Conservation (phyloP, 2,113 vertebrate species). For the Anolis carolinensis region DNA sequence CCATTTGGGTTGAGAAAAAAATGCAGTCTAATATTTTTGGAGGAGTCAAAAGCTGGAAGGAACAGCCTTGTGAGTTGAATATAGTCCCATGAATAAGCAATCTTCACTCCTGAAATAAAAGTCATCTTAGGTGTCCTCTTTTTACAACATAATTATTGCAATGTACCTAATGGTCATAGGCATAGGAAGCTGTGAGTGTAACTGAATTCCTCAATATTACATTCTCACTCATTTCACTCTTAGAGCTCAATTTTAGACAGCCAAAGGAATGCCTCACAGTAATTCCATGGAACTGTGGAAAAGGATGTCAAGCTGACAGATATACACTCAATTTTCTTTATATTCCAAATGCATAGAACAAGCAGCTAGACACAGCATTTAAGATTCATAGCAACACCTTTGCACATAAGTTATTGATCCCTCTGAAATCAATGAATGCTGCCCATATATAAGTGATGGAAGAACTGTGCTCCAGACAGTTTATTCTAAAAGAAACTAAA, state of each 20-base stretch:
- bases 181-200: background rate
- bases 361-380: background rate
- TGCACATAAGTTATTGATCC: background rate
- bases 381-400: background rate
- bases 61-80: too few species aligned
- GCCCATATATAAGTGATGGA: background rate
- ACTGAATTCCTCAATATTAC: background rate
- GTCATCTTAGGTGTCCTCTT: background rate
- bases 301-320: background rate
- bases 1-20: too few species aligned
- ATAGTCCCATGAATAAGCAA: too few species aligned
- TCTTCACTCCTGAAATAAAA: too few species aligned
- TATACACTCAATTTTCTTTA: background rate
- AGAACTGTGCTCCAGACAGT: constrained; percentile 49
- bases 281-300: background rate
- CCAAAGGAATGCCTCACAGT: background rate
- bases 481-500: constrained; percentile 74
- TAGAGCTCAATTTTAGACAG: background rate
- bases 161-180: background rate
- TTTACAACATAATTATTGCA: background rate
- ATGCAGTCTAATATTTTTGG: too few species aligned
- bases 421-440: background rate
- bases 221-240: background rate
- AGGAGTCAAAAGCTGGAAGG: too few species aligned
- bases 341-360: background rate